Percentiles rank a stretch among this genome's conserved stretches.
Conservation (phyloP, 30 jellyfish, hydroid and myxozoan genomes). For the Phacellophora camtschatica region DNA sequence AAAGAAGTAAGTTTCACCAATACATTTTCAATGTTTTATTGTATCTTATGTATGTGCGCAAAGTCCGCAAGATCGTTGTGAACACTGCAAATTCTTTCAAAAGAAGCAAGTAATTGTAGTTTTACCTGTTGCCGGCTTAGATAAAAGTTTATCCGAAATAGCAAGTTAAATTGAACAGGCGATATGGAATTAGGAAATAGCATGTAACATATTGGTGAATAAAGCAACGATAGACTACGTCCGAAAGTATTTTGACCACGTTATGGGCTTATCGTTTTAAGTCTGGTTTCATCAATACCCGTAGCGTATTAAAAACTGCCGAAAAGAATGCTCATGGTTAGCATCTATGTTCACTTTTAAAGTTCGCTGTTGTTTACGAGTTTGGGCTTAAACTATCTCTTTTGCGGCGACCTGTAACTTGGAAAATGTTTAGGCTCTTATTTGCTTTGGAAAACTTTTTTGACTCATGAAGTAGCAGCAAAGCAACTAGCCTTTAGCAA, state of each 20-base stretch:
- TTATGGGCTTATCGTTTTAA: slow-evolving; percentile 49
- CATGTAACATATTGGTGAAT: neutral
- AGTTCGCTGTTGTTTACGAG: slow-evolving; percentile 10
- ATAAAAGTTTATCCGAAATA: too few species aligned
- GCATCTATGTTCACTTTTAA: neutral
- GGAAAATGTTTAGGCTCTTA: neutral
- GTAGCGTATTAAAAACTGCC: slow-evolving; percentile 41
- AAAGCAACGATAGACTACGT: slow-evolving; percentile 1
- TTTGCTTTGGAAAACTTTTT: neutral
- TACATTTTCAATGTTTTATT: too few species aligned
- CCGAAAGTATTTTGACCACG: slow-evolving; percentile 26
- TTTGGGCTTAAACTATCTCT: neutral
- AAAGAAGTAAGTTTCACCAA: too few species aligned
- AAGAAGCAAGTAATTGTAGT: too few species aligned
- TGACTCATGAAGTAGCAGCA: neutral
- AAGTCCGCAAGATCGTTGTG: too few species aligned
- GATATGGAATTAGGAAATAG: neutral
- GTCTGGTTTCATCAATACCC: slow-evolving; percentile 29
- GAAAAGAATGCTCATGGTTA: slow-evolving; percentile 35
- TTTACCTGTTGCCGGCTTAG: too few species aligned
- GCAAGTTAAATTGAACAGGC: neutral
- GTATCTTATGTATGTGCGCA: too few species aligned
- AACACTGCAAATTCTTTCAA: too few species aligned
- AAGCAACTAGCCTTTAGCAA: too few species aligned
- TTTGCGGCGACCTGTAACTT: slow-evolving; percentile 23